Evolutionary conservation across 2,113 vertebrate species (phyloP).

Genomic region (Hypomesus transpacificus): DNA sequence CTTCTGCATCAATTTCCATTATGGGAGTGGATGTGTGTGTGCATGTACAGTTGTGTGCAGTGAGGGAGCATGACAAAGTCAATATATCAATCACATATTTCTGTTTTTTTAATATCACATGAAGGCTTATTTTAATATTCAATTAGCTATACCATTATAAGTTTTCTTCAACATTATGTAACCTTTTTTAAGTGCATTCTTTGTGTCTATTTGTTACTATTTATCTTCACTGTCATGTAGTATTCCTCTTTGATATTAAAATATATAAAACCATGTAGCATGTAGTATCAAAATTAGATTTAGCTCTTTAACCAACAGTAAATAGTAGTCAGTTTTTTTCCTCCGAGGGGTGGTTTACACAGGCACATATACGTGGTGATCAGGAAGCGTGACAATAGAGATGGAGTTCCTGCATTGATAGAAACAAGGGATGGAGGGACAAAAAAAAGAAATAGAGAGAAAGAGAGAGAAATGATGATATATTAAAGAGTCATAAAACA

Average conservation of each 20-base stretch:
- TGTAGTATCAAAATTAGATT: not conserved
- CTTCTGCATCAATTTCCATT: slow-evolving; percentile 57
- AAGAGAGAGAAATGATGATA: slow-evolving; percentile 16
- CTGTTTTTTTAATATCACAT: slow-evolving; percentile 11
- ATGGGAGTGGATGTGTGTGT: slow-evolving; percentile 13
- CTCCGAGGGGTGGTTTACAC: not conserved
- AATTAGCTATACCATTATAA: no score
- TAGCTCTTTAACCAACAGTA: not conserved
- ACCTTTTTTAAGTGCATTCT: no score
- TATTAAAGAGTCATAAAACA: slow-evolving; percentile 50
- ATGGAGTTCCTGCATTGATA: no score
- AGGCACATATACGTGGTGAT: not conserved
- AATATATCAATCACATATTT: not conserved
- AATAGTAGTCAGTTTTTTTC: not conserved
- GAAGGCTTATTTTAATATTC: not conserved
- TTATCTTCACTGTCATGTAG: no score
- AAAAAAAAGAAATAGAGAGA: not conserved
- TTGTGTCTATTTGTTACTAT: no score
- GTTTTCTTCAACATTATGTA: not conserved
- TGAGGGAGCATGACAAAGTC: not conserved
- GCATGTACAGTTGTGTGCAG: not conserved
- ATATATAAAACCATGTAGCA: not conserved
- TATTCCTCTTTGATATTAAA: not conserved
- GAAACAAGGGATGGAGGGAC: not conserved
- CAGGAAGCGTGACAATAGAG: not conserved